Evolutionary conservation across 2,797 vertebrate genomes (phyloP), one percentile per base, ranked within the genome.

Genomic region (Onychomys arenicola): DNA sequence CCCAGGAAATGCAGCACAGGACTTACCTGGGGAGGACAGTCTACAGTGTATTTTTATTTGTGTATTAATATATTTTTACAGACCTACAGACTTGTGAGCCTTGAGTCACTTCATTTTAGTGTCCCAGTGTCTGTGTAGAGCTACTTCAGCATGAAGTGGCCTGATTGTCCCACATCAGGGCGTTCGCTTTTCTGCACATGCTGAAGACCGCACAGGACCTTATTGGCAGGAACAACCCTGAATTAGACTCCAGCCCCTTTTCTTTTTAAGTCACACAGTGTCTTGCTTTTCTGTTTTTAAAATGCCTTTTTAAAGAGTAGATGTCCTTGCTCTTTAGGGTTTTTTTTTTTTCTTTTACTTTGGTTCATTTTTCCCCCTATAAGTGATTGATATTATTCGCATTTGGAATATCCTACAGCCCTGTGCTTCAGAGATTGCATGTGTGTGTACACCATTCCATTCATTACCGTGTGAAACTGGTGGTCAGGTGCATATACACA

Each of bases 101-200:
- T 96, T 95, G 96, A 96, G 95, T 86, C 95, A 73, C 10, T 89
- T 90, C 46, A 67, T 80, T 93, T 12, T 89, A 32, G 49, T 90
- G 61, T 87, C 6, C 63, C 43, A n/a, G 7, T 67, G 61, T 71
- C 49, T 19, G 25, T 76, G 6, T 34, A 65, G 5, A 76, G 6
- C 46, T 94, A 37, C 67, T 46, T 89, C 83, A 16, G 2, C 40
- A 96, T 40, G 88, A 34, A 81, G 55, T 91, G 4, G 92, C 93
- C 49, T 95, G 34, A 94, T 55, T 87, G 21, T 29, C 37, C 27
- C 37, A 1, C 17, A 0, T 34, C 29, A 29, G 52, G 57, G 69
- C 1, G 23, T 32, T 59, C 27, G 65, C n/a, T 88, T 89, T 21
- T 75, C 55, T 43, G 3, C 52, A 12, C 10, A 23, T 69, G 27